These are phyloP conservation scores for Emydoidea blandingii DNA, from an alignment of 2,797 vertebrate genomes.

Conservation along the genomic window DNA sequence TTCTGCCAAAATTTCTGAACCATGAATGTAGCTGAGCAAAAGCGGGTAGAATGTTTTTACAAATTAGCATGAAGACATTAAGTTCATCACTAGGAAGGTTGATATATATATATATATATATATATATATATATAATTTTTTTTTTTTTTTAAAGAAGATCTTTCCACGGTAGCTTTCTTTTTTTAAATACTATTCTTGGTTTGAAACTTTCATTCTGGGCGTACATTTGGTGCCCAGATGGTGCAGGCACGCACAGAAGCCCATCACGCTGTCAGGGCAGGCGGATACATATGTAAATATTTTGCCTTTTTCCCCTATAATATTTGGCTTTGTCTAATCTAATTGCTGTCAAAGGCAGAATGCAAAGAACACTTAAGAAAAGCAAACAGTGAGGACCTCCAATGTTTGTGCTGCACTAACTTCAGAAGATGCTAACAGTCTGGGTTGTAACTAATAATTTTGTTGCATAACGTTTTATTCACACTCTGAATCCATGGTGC, in stretches of 20 bases:
- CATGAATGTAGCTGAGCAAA: slow-evolving; percentile 31
- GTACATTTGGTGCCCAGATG: slow-evolving; percentile 81
- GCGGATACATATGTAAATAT: slow-evolving; percentile 83
- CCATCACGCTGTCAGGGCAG: slow-evolving; percentile 82
- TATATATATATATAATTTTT: too few species aligned
- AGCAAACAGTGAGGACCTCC: slow-evolving; percentile 74
- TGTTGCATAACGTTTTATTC: slow-evolving; percentile 23
- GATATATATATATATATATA: not conserved
- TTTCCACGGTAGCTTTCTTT: slow-evolving; percentile 40
- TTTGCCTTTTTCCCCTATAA: slow-evolving; percentile 81
- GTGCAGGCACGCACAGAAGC: slow-evolving; percentile 79
- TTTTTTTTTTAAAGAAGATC: not conserved
- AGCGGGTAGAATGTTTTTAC: not conserved
- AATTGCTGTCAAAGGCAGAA: slow-evolving; percentile 83
- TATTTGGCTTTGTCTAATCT: slow-evolving; percentile 81
- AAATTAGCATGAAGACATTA: not conserved
- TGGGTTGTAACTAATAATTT: slow-evolving; percentile 61
- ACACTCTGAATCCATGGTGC: not conserved
- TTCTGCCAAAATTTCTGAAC: slow-evolving; percentile 22
- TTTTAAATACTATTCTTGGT: slow-evolving; percentile 66
- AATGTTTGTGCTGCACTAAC: slow-evolving; percentile 21
- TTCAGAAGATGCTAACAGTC: slow-evolving; percentile 45
- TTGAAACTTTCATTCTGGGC: slow-evolving; percentile 79
- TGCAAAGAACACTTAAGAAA: slow-evolving; percentile 57
- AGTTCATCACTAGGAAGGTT: not conserved